A percentile compares a stretch with the other conserved stretches of the same genome.
Conservation (phyloP, 92 coral and sea anemone genomes). For the Parazoanthus darwini region DNA sequence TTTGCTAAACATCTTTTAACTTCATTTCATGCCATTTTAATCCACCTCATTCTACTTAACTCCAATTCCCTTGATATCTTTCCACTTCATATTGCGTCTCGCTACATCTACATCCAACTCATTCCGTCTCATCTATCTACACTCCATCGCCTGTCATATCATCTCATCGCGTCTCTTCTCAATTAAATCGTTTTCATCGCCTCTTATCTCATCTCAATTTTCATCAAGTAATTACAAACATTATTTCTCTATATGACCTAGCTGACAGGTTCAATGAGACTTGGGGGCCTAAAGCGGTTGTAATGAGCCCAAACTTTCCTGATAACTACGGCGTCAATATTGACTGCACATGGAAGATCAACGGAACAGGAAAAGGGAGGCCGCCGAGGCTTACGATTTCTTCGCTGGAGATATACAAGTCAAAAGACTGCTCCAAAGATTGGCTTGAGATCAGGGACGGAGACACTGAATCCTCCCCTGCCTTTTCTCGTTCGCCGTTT, state of each 20-base stretch:
- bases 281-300: conserved; percentile 2
- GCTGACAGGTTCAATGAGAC: background rate
- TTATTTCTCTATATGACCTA: background rate
- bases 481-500: background rate
- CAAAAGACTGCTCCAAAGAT: conserved; percentile 20
- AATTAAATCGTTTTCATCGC: no score
- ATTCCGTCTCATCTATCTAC: no score
- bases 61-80: no score
- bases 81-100: no score
- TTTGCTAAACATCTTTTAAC: no score
- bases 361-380: background rate
- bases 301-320: conserved; percentile 16
- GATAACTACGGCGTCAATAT: background rate
- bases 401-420: conserved; percentile 3
- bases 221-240: background rate
- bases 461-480: background rate
- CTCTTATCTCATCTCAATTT: background rate
- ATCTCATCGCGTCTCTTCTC: no score
- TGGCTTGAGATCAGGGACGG: conserved; percentile 34
- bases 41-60: no score
- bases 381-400: background rate
- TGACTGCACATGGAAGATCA: conserved; percentile 13
- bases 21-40: no score
- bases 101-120: no score
- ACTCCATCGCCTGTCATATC: no score